These are phyloP conservation scores for Drosophila bocqueti DNA, from an alignment of 1,140 invertebrate species.

Conservation along the genomic window DNA sequence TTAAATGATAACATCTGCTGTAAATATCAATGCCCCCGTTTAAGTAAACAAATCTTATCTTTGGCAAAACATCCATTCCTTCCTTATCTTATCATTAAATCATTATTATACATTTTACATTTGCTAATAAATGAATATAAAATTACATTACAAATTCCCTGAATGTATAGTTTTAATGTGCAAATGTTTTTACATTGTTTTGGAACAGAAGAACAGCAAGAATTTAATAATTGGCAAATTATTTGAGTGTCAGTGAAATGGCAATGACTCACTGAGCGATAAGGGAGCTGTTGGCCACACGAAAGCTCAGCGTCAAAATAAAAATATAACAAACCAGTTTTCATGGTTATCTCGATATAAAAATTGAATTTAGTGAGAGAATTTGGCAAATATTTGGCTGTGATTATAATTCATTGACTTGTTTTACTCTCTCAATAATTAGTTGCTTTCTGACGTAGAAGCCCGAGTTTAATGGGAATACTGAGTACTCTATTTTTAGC, in stretches of 20 bases:
- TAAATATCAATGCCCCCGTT: neutral
- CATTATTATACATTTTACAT: neutral
- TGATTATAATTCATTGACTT: slow-evolving; percentile 19
- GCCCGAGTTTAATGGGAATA: slow-evolving; percentile 1
- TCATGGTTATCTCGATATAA: slow-evolving; percentile 5
- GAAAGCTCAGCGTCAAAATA: slow-evolving; percentile 26
- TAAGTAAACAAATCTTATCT: slow-evolving; percentile 1
- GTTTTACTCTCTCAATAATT: slow-evolving; percentile 36
- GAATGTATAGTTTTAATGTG: slow-evolving; percentile 1
- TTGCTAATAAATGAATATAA: neutral
- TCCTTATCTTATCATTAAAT: slow-evolving; percentile 14
- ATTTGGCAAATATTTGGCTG: slow-evolving; percentile 32
- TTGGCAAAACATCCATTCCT: neutral
- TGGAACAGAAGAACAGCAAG: neutral
- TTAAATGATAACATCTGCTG: neutral
- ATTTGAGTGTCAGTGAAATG: slow-evolving; percentile 15
- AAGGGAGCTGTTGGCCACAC: slow-evolving; percentile 35
- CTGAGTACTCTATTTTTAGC: slow-evolving; percentile 8
- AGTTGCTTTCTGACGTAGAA: slow-evolving; percentile 1
- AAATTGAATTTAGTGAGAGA: slow-evolving; percentile 13
- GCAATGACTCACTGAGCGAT: slow-evolving; percentile 65
- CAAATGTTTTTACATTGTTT: neutral
- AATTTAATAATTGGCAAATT: slow-evolving; percentile 21
- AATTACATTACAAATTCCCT: neutral
- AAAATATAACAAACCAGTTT: slow-evolving; percentile 39